A percentile compares a stretch with the other conserved stretches of the same genome.
phyloP scores from a whole-genome alignment of 2,888 invertebrate species.

The Helicoverpa assulta region DNA sequence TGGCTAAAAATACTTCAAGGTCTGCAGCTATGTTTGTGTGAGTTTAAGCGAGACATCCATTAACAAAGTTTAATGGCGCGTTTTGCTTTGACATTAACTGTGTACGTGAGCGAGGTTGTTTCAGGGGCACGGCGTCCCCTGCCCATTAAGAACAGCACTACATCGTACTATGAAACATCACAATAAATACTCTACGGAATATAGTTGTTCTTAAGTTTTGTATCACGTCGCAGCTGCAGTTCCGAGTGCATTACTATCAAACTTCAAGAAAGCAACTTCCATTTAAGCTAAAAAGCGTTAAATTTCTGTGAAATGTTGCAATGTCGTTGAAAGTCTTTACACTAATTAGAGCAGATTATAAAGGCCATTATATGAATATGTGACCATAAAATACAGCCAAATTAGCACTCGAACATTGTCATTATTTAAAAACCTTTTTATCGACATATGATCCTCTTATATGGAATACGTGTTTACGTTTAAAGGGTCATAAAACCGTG shows the following conservation, averaged over 20 bases:
- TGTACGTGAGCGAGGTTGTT: slow-evolving; percentile 5
- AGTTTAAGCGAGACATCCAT: slow-evolving; percentile 8
- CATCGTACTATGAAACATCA: slow-evolving; percentile 23
- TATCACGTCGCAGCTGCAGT: slow-evolving; percentile 12
- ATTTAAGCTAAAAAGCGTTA: slow-evolving; percentile 2
- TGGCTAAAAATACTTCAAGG: slow-evolving; percentile 33
- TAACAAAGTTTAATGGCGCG: slow-evolving; percentile 21
- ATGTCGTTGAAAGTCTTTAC: slow-evolving; percentile 12
- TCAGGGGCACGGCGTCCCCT: neutral
- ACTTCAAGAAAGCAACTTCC: slow-evolving; percentile 20
- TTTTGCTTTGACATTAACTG: slow-evolving; percentile 27
- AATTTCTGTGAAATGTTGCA: neutral
- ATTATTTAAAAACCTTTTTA: slow-evolving; percentile 13
- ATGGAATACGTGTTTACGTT: slow-evolving; percentile 16
- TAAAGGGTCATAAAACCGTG: slow-evolving; percentile 22
- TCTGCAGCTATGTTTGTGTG: slow-evolving; percentile 9
- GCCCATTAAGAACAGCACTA: slow-evolving; percentile 14
- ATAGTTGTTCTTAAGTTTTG: slow-evolving; percentile 33
- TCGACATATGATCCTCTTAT: neutral
- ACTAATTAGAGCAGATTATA: slow-evolving; percentile 1
- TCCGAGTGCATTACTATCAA: slow-evolving; percentile 10
- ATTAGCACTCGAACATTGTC: slow-evolving; percentile 10
- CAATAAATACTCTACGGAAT: slow-evolving; percentile 27
- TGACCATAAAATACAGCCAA: neutral
- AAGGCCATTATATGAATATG: neutral